These are phyloP conservation scores for Tridacna crocea DNA, from an alignment of 2,888 invertebrate genomes.

Conservation along the genomic window DNA sequence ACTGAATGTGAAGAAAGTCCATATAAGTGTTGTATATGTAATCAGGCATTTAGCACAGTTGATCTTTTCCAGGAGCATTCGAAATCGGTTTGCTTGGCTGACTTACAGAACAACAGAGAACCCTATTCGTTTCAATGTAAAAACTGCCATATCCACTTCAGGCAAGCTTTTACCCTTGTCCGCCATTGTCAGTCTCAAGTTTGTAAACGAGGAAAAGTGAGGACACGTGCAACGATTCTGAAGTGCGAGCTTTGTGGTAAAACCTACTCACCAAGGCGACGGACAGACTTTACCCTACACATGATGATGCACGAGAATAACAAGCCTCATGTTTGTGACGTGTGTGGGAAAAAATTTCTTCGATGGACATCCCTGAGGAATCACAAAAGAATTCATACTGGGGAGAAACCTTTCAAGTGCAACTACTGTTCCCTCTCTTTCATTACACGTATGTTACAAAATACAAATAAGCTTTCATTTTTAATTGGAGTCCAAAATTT, in stretches of 20 bases:
- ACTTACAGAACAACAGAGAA: neutral
- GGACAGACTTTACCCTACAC: slow-evolving; percentile 14
- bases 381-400: slow-evolving; percentile 36
- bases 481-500: no score
- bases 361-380: slow-evolving; percentile 26
- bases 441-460: slow-evolving; percentile 3
- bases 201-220: neutral
- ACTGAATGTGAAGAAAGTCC: slow-evolving; percentile 1
- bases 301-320: slow-evolving; percentile 14
- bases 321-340: slow-evolving; percentile 22
- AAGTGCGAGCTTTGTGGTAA: slow-evolving; percentile 22
- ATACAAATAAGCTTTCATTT: no score
- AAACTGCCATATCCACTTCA: neutral
- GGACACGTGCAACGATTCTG: neutral
- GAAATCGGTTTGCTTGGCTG: neutral
- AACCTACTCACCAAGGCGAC: slow-evolving; percentile 4
- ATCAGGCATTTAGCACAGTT: neutral
- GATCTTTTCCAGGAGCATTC: slow-evolving; percentile 5
- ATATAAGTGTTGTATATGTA: slow-evolving; percentile 11
- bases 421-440: slow-evolving; percentile 15
- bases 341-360: slow-evolving; percentile 29
- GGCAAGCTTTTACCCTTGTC: slow-evolving; percentile 6
- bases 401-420: slow-evolving; percentile 37
- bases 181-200: slow-evolving; percentile 10
- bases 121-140: slow-evolving; percentile 4